Base-by-base conservation (phyloP, 2,888 invertebrate species). In the Oligia fasciuncula region DNA sequence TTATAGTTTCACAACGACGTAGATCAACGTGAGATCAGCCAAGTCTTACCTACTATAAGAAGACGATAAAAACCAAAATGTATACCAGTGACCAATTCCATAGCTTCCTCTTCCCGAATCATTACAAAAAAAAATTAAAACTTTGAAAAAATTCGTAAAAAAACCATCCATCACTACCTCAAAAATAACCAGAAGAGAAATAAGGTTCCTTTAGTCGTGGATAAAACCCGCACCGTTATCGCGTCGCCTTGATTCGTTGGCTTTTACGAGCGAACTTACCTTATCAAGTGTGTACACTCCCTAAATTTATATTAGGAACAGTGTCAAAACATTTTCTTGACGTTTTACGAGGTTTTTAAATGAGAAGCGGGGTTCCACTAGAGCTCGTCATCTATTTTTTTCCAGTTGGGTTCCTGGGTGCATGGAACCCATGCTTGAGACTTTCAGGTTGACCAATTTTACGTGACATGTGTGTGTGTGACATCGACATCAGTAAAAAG, bases 311-410 rank as follows among this genome's bases (percentile, higher is more conserved):
- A 93, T 92, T 90, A 91, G 91, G 90, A 91, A 90, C 90, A 90
- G 91, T 93, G 94, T 93, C 93, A 93, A 94, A 95, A 94, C 93
- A 94, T 93, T 94, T 93, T 91, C 91, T 88, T 85, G 87, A 79
- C 90, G 89, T 86, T 95, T 95, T 94, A 95, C 92, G 94, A 92
- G 80, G 87, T 90, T 93, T 94, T 93, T 92, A 94, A 94, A 94
- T 92, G 93, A 93, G 91, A 90, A 91, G 91, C 90, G 85, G 87
- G 85, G 86, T 85, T 89, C 85, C 86, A 79, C 85, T 83, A 87
- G 88, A 90, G 79, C 85, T 71, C 77, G 81, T 80, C 84, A 89
- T 88, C 83, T 77, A 86, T 87, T 87, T 43, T 87, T 87, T 88
- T 83, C 88, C 91, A 90, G 76, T 89, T 84, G 84, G 85, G 70